phyloP scores from a whole-genome alignment of 1,140 invertebrate genomes.

The Orchesella cincta region DNA sequence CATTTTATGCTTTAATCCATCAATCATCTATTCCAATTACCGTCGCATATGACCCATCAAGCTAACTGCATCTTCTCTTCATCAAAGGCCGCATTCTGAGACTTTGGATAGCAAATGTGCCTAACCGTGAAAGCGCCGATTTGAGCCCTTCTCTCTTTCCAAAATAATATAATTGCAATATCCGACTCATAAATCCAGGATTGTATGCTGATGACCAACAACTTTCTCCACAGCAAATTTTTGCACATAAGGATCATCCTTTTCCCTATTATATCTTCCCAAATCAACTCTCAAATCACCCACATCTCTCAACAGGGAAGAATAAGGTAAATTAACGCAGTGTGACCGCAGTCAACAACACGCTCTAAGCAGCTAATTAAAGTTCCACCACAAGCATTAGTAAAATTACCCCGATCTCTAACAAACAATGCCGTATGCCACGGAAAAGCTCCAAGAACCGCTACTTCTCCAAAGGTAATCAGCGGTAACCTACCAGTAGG shows the following conservation, averaged over 20 bases:
- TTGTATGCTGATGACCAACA: conserved; percentile 43
- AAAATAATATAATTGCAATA: conserved; percentile 45
- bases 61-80: conserved; percentile 40
- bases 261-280: conserved; percentile 41
- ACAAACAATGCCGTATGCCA: conserved; percentile 9
- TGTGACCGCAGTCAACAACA: conserved; percentile 46
- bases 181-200: conserved; percentile 48
- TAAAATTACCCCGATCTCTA: not conserved
- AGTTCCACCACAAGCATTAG: conserved; percentile 14
- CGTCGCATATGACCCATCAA: conserved; percentile 43
- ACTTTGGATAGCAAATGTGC: conserved; percentile 47
- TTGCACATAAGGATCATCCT: conserved; percentile 46
- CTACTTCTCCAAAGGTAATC: conserved; percentile 6
- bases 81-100: conserved; percentile 42
- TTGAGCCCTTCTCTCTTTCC: conserved; percentile 34
- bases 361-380: conserved; percentile 24
- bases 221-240: conserved; percentile 34
- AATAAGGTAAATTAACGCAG: conserved; percentile 39
- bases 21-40: no score
- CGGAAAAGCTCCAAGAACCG: not conserved
- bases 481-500: not conserved
- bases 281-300: conserved; percentile 40
- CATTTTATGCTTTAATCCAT: no score
- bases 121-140: conserved; percentile 45
- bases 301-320: conserved; percentile 6